A percentile compares a stretch with the other conserved stretches of the same genome.
These are phyloP conservation scores for Chalcis sispes DNA, from an alignment of 2,888 invertebrate species.

Conservation along the genomic window DNA sequence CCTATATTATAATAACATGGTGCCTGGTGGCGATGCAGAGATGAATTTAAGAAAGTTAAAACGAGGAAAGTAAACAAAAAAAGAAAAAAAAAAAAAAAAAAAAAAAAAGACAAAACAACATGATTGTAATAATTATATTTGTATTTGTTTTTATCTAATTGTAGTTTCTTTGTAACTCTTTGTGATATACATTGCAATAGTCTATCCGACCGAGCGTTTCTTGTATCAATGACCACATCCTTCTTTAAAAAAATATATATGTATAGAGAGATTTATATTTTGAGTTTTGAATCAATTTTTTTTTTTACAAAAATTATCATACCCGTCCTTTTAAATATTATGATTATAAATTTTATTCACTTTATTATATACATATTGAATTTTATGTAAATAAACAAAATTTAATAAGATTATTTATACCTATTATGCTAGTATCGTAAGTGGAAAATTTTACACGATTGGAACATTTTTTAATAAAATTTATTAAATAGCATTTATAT, in stretches of 20 bases:
- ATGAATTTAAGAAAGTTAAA: conserved; percentile 60
- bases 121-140: conserved; percentile 69
- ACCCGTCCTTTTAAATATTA: too few species aligned
- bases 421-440: too few species aligned
- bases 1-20: conserved; percentile 60
- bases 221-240: conserved; percentile 73
- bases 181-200: conserved; percentile 76
- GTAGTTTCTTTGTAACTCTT: conserved; percentile 76
- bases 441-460: too few species aligned
- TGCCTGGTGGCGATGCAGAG: conserved; percentile 71
- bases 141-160: conserved; percentile 75
- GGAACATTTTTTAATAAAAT: too few species aligned
- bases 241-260: conserved; percentile 66
- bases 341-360: too few species aligned
- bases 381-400: too few species aligned
- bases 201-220: conserved; percentile 73
- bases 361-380: too few species aligned
- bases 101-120: conserved; percentile 57
- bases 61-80: background rate
- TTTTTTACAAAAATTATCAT: too few species aligned
- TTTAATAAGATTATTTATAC: too few species aligned
- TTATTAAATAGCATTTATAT: too few species aligned
- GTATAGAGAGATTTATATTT: conserved; percentile 48
- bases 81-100: too few species aligned
- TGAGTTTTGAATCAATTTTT: conserved; percentile 29